Evolutionary conservation across 2,888 invertebrate species (phyloP).

Genomic region (Sericinus montela): DNA sequence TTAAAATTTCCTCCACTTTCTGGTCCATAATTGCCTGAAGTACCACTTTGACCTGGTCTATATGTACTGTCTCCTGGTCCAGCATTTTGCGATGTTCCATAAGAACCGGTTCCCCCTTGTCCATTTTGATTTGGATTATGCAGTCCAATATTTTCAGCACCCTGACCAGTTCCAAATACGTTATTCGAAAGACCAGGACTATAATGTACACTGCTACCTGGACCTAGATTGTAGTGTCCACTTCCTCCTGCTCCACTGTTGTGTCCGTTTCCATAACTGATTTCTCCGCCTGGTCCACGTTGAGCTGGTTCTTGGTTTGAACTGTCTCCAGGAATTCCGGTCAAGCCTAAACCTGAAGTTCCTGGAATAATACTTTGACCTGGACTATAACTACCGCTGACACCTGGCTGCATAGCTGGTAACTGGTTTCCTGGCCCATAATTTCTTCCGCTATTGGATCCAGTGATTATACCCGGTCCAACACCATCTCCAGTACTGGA

Average conservation of each 20-base stretch:
- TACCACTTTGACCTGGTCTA: background rate
- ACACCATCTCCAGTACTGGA: background rate
- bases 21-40: background rate
- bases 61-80: background rate
- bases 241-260: background rate
- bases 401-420: slow-evolving; percentile 17
- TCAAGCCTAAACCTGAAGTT: slow-evolving; percentile 21
- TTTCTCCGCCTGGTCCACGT: slow-evolving; percentile 9
- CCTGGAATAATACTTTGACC: slow-evolving; percentile 13
- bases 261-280: slow-evolving; percentile 19
- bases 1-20: background rate
- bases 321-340: background rate
- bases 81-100: background rate
- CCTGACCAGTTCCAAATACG: slow-evolving; percentile 9
- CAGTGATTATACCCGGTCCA: no score
- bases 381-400: slow-evolving; percentile 4
- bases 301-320: slow-evolving; percentile 19
- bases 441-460: no score
- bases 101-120: background rate
- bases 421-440: no score
- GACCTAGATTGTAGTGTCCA: slow-evolving; percentile 12
- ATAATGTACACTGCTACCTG: slow-evolving; percentile 13
- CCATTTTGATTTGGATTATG: background rate
- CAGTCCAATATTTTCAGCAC: background rate
- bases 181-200: slow-evolving; percentile 1